Evolutionary conservation across 2,113 vertebrate genomes (phyloP).

Genomic region (Gallinago undulata): DNA sequence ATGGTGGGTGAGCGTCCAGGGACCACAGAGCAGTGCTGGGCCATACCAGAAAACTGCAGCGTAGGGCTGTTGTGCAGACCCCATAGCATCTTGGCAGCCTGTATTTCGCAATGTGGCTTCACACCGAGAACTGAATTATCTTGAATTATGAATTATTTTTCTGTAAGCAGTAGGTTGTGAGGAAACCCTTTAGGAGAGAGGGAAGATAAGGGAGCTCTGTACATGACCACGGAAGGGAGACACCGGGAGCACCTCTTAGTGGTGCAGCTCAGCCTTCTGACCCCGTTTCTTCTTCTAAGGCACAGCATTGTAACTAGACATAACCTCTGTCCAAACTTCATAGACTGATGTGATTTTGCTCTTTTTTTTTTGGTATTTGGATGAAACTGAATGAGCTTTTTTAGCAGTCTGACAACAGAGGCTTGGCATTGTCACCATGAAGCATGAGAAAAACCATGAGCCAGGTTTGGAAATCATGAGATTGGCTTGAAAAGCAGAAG

Average conservation of each 20-base stretch:
- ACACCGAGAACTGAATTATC: neutral
- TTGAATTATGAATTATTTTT: neutral
- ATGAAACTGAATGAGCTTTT: neutral
- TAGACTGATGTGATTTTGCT: neutral
- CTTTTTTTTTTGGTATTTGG: neutral
- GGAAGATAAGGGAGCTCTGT: neutral
- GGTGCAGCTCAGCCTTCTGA: neutral
- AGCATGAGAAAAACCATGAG: conserved; percentile 42
- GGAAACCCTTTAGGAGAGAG: neutral
- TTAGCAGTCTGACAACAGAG: conserved; percentile 1
- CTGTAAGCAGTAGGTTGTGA: neutral
- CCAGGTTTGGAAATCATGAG: neutral
- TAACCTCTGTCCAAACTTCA: neutral
- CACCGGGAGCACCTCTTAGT: neutral
- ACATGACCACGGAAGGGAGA: neutral
- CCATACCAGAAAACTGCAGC: neutral
- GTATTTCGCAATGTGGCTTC: neutral
- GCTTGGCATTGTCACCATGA: conserved; percentile 34
- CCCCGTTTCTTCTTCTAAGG: neutral
- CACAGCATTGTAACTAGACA: neutral
- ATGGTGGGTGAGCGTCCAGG: neutral
- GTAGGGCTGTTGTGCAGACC: neutral
- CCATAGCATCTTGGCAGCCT: neutral
- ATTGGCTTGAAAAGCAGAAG: conserved; percentile 11
- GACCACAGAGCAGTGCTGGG: neutral